Evolutionary conservation across 2,797 vertebrate species (phyloP).

Genomic region (Pristis pectinata): DNA sequence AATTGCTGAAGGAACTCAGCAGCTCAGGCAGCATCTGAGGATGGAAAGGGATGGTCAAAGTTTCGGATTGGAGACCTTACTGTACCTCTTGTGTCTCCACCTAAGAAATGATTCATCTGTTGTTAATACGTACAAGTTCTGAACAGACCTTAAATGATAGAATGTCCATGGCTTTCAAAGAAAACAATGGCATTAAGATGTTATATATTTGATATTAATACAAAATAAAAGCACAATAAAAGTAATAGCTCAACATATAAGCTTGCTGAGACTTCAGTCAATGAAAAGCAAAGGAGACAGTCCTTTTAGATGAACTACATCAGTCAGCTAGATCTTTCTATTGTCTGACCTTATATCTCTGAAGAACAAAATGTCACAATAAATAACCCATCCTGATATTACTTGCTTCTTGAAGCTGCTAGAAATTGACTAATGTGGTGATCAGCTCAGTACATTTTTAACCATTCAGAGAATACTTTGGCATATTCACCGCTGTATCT

Average conservation of each 20-base stretch:
- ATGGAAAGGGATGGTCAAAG: too few relatives aligned
- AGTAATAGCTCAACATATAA: neutral
- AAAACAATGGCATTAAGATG: neutral
- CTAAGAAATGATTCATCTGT: neutral
- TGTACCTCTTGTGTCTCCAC: too few relatives aligned
- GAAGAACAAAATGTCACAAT: neutral
- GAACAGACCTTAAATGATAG: neutral
- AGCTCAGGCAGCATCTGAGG: too few relatives aligned
- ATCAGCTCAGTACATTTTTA: neutral
- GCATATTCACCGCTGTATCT: neutral
- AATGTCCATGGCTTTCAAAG: neutral
- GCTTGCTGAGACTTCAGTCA: neutral
- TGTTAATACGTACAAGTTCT: neutral
- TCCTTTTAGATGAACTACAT: neutral
- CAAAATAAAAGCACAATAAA: neutral
- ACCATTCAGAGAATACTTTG: neutral
- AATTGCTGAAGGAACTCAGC: too few relatives aligned
- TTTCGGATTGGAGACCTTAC: too few relatives aligned
- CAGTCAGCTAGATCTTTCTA: neutral
- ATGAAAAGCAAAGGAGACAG: neutral
- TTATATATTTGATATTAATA: neutral
- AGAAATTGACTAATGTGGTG: neutral
- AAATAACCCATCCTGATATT: neutral
- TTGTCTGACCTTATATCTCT: neutral
- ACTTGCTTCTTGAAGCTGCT: neutral